Evolutionary conservation across 2,888 invertebrate species (phyloP), one percentile per base, ranked within the genome.

Genomic region (Blomia tropicalis): DNA sequence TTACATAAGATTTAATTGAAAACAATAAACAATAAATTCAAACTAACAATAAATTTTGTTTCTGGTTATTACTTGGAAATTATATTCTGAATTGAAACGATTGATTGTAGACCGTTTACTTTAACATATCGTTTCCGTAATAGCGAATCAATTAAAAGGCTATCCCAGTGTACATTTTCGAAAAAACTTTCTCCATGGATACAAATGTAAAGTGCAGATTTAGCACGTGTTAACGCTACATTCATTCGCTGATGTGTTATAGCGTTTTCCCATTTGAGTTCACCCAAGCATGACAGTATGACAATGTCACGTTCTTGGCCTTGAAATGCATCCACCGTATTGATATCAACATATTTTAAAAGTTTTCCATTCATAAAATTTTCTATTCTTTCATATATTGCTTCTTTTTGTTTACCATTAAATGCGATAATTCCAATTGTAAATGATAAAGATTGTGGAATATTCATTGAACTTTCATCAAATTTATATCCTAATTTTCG

Each of bases 261-360:
- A 53, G 82, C 82, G 23, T 77, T 78, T 7, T 5, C 43, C 4
- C 23, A 23, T 23, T 64, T 54, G 31, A 60, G 60, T 56, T 83
- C 83, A 66, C 88, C 79, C 1, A 88, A 88, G 74, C 85, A 83
- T 0, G 89, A 88, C 69, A 90, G 80, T 63, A 92, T 80, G 64
- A 91, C 82, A 47, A 91, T 79, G 74, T 90, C 89, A 63, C 84
- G 81, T 77, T 92, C 88, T 71, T 85, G 81, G 0, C 91, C 91
- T 75, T 91, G 90, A 75, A 85, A 89, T 66, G 85, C 82, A 74
- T 88, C 87, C 53, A 88, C 82, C 1, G 87, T 87, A 70, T 83
- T 82, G 63, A 83, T 80, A 68, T 81, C 77, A 17, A 77, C 60
- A 25, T 36, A 19, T n/a, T 25, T 47, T 30, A 53, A 27, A n/a